Conservation (phyloP, 2,113 vertebrate species). For the Scatophagus argus region DNA sequence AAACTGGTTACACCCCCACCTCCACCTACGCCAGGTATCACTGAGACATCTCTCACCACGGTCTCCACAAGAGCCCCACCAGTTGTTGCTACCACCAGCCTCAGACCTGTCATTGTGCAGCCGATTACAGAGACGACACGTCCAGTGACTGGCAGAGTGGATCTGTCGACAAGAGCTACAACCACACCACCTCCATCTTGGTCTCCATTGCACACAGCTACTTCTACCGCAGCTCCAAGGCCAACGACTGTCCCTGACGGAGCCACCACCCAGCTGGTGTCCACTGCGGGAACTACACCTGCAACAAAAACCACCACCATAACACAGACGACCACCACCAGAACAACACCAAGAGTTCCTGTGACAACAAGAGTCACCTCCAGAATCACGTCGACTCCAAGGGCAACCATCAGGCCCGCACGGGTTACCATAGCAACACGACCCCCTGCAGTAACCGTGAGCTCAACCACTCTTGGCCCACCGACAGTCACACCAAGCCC, state of each 20-base stretch:
- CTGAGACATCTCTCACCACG: constrained; percentile 51
- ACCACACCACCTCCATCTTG: constrained; percentile 26
- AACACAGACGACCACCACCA: constrained; percentile 34
- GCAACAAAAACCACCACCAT: constrained; percentile 24
- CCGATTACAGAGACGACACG: constrained; percentile 56
- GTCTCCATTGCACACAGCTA: constrained; percentile 43
- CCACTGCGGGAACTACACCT: constrained; percentile 45
- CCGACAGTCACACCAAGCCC: constrained; percentile 14
- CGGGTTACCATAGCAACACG: constrained; percentile 69
- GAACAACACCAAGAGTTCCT: constrained; percentile 64
- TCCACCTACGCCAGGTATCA: constrained; percentile 12
- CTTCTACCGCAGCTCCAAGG: constrained; percentile 26
- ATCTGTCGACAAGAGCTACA: constrained; percentile 51
- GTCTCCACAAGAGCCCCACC: constrained; percentile 36
- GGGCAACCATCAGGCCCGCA: constrained; percentile 49
- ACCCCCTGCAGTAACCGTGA: constrained; percentile 48
- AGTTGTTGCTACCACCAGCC: constrained; percentile 45
- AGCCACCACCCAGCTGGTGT: constrained; percentile 67
- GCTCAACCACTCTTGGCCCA: constrained; percentile 37
- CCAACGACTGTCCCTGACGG: constrained; percentile 58
- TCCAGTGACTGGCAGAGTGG: constrained; percentile 55
- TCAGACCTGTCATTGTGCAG: constrained; percentile 42
- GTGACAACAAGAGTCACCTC: constrained; percentile 60
- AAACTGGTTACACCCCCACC: constrained; percentile 34
- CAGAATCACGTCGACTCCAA: constrained; percentile 47